Percentiles rank a stretch among this genome's conserved stretches.
Evolutionary conservation across 1,140 invertebrate species (phyloP).

Genomic region (Charaxes varanes): DNA sequence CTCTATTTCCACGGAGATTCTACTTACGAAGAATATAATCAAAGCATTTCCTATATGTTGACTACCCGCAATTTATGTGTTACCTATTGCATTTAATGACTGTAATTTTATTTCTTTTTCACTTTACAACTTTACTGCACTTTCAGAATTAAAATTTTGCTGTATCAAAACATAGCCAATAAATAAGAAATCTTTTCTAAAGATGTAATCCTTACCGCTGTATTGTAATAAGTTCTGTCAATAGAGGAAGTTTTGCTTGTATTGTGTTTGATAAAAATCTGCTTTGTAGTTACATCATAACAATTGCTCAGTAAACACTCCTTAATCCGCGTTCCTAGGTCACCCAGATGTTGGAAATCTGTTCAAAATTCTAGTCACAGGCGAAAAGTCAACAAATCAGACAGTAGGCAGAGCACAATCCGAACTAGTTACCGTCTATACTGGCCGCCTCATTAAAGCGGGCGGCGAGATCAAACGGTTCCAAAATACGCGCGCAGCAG

Average conservation of each 20-base stretch:
- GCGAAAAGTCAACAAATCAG: slow-evolving; percentile 27
- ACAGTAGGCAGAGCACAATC: slow-evolving; percentile 51
- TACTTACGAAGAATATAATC: slow-evolving; percentile 1
- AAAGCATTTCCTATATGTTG: slow-evolving; percentile 1
- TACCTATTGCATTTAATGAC: no score
- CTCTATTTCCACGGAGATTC: slow-evolving; percentile 4
- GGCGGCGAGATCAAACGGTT: slow-evolving; percentile 65
- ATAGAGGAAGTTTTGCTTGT: no score
- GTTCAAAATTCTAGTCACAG: slow-evolving; percentile 17
- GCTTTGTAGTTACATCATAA: no score
- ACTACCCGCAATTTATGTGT: not conserved
- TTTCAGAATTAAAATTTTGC: no score
- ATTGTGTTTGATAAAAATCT: no score
- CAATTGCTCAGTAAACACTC: no score
- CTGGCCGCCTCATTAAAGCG: slow-evolving; percentile 61
- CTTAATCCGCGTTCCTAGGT: not conserved
- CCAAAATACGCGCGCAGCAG: slow-evolving; percentile 57
- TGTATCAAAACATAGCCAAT: no score
- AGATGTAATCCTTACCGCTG: no score
- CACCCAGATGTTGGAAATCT: slow-evolving; percentile 8
- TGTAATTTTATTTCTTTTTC: no score
- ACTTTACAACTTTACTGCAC: no score
- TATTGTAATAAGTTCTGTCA: no score
- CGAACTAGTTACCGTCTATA: slow-evolving; percentile 58
- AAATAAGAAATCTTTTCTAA: no score